These are phyloP conservation scores for Cephus pygmeus DNA, from an alignment of 2,888 invertebrate genomes.

Conservation along the genomic window DNA sequence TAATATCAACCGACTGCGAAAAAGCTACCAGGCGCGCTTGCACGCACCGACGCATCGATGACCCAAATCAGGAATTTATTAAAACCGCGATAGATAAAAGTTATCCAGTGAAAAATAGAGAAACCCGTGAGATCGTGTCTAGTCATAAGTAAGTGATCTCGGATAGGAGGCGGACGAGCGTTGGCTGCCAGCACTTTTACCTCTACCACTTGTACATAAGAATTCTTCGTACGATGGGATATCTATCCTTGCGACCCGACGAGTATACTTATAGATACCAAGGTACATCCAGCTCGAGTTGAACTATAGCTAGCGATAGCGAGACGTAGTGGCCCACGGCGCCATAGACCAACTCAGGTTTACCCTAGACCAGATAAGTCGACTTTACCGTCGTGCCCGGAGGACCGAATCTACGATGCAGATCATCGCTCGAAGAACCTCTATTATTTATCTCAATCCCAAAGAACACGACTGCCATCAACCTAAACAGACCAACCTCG, in stretches of 20 bases:
- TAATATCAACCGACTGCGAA: background rate
- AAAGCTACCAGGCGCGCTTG: background rate
- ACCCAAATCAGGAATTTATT: conserved; percentile 52
- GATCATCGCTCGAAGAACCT: conserved; percentile 17
- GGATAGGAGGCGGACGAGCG: conserved; percentile 36
- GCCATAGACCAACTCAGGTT: conserved; percentile 22
- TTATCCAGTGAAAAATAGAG: conserved; percentile 47
- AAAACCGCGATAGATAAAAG: conserved; percentile 46
- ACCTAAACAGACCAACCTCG: background rate
- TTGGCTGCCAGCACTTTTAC: background rate
- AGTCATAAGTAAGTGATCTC: conserved; percentile 57
- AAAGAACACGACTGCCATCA: background rate
- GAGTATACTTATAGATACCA: background rate
- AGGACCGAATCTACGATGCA: conserved; percentile 8
- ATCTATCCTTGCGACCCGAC: background rate
- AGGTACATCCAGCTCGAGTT: background rate
- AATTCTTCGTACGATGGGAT: background rate
- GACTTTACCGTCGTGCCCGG: conserved; percentile 41
- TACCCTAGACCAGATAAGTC: conserved; percentile 46
- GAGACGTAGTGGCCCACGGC: background rate
- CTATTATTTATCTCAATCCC: conserved; percentile 12
- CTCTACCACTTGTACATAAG: background rate
- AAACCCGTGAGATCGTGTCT: conserved; percentile 50
- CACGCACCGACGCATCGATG: conserved; percentile 33
- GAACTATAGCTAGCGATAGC: background rate